Base-by-base conservation (phyloP, 1,140 invertebrate genomes). In the Piezodorus guildinii region DNA sequence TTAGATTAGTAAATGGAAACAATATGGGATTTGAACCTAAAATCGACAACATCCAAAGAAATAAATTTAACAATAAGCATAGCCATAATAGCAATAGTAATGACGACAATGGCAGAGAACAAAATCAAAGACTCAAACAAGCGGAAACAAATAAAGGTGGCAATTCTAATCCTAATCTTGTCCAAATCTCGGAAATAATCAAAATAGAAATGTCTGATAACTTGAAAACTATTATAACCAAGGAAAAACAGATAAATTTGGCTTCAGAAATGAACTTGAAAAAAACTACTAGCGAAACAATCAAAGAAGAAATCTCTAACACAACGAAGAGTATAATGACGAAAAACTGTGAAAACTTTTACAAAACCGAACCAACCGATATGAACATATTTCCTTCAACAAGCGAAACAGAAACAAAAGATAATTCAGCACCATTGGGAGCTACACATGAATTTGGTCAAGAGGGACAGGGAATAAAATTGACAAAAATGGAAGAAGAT, bases 151-250 rank as follows among this genome's bases (percentile, higher is more conserved):
- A 16, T 12, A 61, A 61, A 23, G 46, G 60, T 6, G 46, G 44
- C 44, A 43, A 60, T 12, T 17, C 19, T 21, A 59, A 64, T 19
- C 23, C 43, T 30, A 64, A 56, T 46, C 30, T 45, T 17, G 54
- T 64, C 2, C 63, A 64, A 14, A 64, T 64, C 19, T 64, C 63
- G 3, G 63, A 64, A 60, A 44, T 64, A 0, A 64, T 64, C 34
- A 64, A 64, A 60, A 64, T 64, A 16, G 63, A 64, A 60, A 59
- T 64, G 54, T 64, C 63, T 17, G 44, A 64, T 21, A 56, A 64
- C 27, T 49, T 46, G 16, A 64, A 44, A 30, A 60, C 63, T 2
- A 25, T 64, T 16, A 64, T 64, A n/a, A 64, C 63, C 8, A 64
- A 64, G 51, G 63, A 64, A 49, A 64, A 64, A 49, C 63, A 64